Conservation (phyloP, 2,113 vertebrate genomes). For the Pseudonaja textilis region DNA sequence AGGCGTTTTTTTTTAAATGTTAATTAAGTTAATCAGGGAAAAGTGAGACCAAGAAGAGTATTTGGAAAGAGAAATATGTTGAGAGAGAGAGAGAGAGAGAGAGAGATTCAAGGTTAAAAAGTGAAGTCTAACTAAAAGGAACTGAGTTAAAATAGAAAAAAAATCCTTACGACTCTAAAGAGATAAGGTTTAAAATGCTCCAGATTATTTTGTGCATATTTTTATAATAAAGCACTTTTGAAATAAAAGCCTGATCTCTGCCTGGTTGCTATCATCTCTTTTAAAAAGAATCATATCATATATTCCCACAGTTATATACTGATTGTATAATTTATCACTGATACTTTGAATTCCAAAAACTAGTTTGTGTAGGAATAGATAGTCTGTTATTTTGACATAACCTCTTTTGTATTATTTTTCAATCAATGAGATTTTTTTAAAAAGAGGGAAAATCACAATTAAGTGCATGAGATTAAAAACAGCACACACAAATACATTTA, state of each 20-base stretch:
- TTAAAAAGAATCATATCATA: background rate
- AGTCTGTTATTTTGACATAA: background rate
- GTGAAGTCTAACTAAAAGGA: background rate
- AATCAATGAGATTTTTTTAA: background rate
- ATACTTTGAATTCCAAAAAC: background rate
- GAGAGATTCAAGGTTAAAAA: background rate
- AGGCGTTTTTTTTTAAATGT: background rate
- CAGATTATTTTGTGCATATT: background rate
- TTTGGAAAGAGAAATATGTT: background rate
- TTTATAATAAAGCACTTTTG: background rate
- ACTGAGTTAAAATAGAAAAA: background rate
- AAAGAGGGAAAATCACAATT: background rate
- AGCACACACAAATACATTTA: background rate
- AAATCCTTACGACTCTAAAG: background rate
- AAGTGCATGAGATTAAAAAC: background rate
- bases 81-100: background rate
- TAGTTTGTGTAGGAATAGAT: background rate
- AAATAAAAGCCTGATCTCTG: background rate
- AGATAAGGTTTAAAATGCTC: background rate
- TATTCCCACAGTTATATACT: background rate
- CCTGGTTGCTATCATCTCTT: background rate
- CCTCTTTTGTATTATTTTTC: background rate
- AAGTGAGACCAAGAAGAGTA: background rate
- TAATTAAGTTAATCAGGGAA: background rate
- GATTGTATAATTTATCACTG: background rate